These are phyloP conservation scores for Gymnogyps californianus DNA, from an alignment of 2,113 vertebrate genomes.

Conservation along the genomic window DNA sequence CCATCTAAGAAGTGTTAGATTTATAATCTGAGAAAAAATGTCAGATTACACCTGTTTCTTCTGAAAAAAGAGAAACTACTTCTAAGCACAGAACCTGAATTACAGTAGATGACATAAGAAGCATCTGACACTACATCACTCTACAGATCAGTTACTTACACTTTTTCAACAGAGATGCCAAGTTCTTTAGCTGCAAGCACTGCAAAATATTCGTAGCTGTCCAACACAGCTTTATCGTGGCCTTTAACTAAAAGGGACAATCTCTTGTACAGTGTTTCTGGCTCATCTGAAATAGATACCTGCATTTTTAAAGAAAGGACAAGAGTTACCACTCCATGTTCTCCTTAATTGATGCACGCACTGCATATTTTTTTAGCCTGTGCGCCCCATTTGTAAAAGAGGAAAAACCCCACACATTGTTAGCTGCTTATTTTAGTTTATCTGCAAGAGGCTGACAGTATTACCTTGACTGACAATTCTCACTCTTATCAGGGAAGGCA, in stretches of 20 bases:
- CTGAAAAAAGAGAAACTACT: neutral
- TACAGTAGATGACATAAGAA: neutral
- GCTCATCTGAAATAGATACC: constrained; percentile 86
- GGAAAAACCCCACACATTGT: neutral
- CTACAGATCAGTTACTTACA: constrained; percentile 79
- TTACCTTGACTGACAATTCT: neutral
- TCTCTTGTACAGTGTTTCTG: constrained; percentile 86
- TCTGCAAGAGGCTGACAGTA: neutral
- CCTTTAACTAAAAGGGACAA: constrained; percentile 88
- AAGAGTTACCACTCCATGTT: neutral
- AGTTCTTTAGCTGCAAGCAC: constrained; percentile 90
- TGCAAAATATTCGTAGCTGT: constrained; percentile 94
- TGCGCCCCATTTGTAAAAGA: neutral
- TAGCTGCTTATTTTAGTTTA: neutral
- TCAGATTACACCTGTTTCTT: neutral
- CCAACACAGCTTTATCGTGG: constrained; percentile 88
- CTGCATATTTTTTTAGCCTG: neutral
- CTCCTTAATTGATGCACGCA: neutral
- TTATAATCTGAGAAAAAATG: neutral
- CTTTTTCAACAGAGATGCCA: constrained; percentile 81
- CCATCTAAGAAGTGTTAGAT: neutral
- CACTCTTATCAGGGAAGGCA: neutral
- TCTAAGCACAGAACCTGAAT: neutral
- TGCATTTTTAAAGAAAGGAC: constrained; percentile 60
- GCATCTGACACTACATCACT: neutral